A percentile compares a stretch with the other conserved stretches of the same genome.
These are phyloP conservation scores for Calidris pugnax DNA, from an alignment of 2,113 vertebrate species.

Conservation along the genomic window DNA sequence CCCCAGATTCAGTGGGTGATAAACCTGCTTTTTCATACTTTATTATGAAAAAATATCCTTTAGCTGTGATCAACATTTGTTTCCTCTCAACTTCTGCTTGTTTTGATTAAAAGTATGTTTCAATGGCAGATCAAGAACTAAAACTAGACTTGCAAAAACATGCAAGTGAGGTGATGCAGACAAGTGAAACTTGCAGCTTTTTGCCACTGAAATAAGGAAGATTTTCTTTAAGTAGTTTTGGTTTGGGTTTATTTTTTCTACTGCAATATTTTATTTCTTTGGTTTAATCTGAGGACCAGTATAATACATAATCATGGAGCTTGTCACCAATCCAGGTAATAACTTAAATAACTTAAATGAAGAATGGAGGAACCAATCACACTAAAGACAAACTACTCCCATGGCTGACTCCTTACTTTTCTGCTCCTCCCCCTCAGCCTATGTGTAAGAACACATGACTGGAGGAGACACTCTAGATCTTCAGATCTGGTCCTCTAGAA, in stretches of 20 bases:
- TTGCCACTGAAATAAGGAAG: not conserved
- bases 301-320: not conserved
- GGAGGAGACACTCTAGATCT: not conserved
- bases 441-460: not conserved
- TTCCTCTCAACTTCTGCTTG: not conserved
- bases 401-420: not conserved
- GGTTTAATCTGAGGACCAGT: not conserved
- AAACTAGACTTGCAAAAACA: not conserved
- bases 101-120: not conserved
- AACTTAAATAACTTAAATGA: not conserved
- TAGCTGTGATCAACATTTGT: not conserved
- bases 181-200: not conserved
- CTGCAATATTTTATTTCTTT: not conserved
- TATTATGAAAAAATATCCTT: not conserved
- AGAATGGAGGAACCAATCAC: not conserved
- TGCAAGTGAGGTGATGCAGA: not conserved
- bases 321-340: not conserved
- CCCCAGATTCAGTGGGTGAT: not conserved
- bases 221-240: not conserved
- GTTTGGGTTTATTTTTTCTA: not conserved
- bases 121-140: not conserved
- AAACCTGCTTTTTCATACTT: not conserved
- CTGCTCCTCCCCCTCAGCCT: not conserved
- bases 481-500: not conserved
- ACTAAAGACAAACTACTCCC: not conserved